Base-by-base conservation (phyloP, 2,888 invertebrate species). In the Trisateles emortualis region DNA sequence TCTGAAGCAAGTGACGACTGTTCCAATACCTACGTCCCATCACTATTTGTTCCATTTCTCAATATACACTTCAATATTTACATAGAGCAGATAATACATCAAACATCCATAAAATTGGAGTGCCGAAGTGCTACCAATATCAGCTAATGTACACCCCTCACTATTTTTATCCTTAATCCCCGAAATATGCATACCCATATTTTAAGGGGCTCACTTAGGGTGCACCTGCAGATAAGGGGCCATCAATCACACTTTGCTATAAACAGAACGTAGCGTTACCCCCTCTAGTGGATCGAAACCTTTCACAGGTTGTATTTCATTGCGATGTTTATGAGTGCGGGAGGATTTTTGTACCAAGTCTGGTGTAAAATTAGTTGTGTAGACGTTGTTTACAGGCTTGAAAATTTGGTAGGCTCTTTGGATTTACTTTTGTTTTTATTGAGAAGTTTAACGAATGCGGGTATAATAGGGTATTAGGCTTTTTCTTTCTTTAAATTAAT, bases 221-320 rank as follows among this genome's bases (percentile, higher is more conserved):
- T 85, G 86, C 83, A 82, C 79, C 74, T 65, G 61, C 68, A 84
- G 89, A 88, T 89, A 90, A 90, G 81, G 76, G 81, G 64, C 76
- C 85, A 91, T 91, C 90, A 88, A 90, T 90, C 89, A 90, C 87
- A 82, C 82, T 85, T 59, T 80, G 68, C 73, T 86, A 85, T 87
- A 88, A 87, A 88, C 88, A 88, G 80, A 76, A 68, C 63, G 64
- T 64, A 67, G 64, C 56, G 49, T 67, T 62, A 61, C 59, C 58
- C 35, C 40, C 30, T 42, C 42, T 33, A 43, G 39, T 44, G 42
- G 39, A 42, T 40, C 67, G 62, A 65, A 71, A 70, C 62, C 64
- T 59, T 62, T 59, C 62, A 66, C 64, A 55, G 66, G 74, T 75
- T 75, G 81, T 82, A 59, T 68, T 83, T 85, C 78, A 85, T 72